These are phyloP conservation scores for Heliconius aoede DNA, from an alignment of 2,888 invertebrate genomes.

Conservation along the genomic window DNA sequence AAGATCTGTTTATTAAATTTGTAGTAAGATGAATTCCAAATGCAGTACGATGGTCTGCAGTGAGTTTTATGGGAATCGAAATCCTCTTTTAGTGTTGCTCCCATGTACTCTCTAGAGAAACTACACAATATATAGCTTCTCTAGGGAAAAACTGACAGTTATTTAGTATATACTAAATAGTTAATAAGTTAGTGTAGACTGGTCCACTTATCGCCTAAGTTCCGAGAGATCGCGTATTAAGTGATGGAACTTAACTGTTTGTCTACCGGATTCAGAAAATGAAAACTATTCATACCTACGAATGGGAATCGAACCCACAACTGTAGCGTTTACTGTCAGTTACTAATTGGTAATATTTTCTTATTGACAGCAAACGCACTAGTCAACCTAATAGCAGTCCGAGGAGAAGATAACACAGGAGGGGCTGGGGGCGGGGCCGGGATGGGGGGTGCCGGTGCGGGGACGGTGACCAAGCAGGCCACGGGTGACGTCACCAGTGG, in stretches of 20 bases:
- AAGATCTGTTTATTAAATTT: too few species aligned
- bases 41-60: too few species aligned
- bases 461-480: constrained; percentile 46
- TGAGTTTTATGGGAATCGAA: too few species aligned
- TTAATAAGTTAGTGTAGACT: too few species aligned
- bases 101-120: too few species aligned
- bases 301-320: background rate
- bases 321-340: background rate
- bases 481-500: constrained; percentile 74
- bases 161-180: too few species aligned
- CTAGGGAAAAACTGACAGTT: too few species aligned
- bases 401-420: constrained; percentile 61
- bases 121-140: too few species aligned
- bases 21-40: too few species aligned
- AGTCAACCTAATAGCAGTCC: constrained; percentile 67
- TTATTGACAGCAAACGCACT: constrained; percentile 62
- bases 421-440: constrained; percentile 54
- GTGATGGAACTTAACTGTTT: too few species aligned
- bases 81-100: too few species aligned
- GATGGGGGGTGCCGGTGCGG: constrained; percentile 60
- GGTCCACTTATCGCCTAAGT: background rate
- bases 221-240: background rate
- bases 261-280: too few species aligned
- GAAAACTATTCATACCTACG: background rate
- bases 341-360: background rate